These are phyloP conservation scores for Eleginops maclovinus DNA, from an alignment of 2,113 vertebrate genomes.

Conservation along the genomic window DNA sequence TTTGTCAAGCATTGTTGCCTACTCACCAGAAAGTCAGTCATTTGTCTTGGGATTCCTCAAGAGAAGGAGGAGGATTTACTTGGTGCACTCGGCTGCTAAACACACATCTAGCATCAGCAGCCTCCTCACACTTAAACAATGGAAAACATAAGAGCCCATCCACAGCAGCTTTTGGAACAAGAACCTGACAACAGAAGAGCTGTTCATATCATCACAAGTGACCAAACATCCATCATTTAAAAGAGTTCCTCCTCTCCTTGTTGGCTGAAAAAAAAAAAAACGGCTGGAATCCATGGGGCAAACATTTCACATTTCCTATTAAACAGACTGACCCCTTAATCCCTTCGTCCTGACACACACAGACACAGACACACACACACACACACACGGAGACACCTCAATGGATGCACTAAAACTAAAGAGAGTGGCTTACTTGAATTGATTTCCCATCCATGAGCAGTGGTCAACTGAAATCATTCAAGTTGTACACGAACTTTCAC, in stretches of 20 bases:
- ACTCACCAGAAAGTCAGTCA: conserved; percentile 51
- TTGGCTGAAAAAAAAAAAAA: conserved; percentile 4
- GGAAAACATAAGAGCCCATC: conserved; percentile 56
- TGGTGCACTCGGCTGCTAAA: conserved; percentile 41
- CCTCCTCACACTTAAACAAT: conserved; percentile 60
- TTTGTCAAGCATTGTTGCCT: conserved; percentile 28
- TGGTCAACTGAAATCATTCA: not conserved
- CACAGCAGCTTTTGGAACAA: conserved; percentile 64
- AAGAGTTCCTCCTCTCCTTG: conserved; percentile 2
- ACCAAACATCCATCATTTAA: not conserved
- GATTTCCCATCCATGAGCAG: not conserved
- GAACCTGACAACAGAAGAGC: conserved; percentile 16
- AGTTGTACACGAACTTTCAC: not conserved
- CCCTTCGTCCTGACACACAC: conserved; percentile 4
- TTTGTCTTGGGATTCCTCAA: conserved; percentile 35
- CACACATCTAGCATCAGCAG: conserved; percentile 65
- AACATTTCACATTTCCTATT: conserved; percentile 63
- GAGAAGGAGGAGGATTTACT: conserved; percentile 20
- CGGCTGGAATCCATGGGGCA: conserved; percentile 66
- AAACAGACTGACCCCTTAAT: conserved; percentile 49
- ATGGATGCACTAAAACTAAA: conserved; percentile 4
- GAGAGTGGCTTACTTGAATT: not conserved
- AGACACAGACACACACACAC: not conserved
- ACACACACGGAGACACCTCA: conserved; percentile 4
- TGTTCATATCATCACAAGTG: conserved; percentile 9